Evolutionary conservation across 2,113 vertebrate species (phyloP).

Genomic region (Lamprologus callipterus): DNA sequence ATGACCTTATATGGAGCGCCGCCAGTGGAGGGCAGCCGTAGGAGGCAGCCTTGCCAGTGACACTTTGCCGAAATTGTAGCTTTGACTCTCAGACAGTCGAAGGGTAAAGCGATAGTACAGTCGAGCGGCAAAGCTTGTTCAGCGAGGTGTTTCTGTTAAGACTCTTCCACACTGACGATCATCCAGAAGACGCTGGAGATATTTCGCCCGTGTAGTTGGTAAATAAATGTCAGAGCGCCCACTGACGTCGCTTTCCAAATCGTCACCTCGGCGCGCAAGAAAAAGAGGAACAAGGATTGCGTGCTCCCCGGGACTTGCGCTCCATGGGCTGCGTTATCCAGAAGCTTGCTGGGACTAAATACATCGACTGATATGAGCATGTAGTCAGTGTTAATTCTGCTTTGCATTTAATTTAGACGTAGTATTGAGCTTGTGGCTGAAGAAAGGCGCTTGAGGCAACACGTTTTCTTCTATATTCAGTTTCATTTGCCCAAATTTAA

Average conservation of each 20-base stretch:
- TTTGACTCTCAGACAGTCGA: constrained; percentile 42
- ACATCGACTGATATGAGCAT: not conserved
- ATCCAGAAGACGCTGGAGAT: not conserved
- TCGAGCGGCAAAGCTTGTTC: not conserved
- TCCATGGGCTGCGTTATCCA: not conserved
- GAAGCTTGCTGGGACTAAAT: not conserved
- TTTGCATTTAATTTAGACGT: not conserved
- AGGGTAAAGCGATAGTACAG: constrained; percentile 18
- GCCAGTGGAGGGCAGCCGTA: constrained; percentile 18
- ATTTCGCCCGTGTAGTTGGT: not conserved
- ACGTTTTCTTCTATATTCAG: not conserved
- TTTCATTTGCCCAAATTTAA: not conserved
- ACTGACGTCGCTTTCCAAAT: not conserved
- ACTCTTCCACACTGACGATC: not conserved
- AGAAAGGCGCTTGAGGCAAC: not conserved
- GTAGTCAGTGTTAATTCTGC: not conserved
- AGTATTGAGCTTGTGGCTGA: not conserved
- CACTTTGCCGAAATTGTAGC: constrained; percentile 67
- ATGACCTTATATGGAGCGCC: constrained; percentile 63
- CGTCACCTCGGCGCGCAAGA: not conserved
- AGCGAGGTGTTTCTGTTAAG: not conserved
- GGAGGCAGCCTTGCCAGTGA: constrained; percentile 54
- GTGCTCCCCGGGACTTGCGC: not conserved
- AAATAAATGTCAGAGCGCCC: not conserved
- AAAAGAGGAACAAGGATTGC: not conserved